phyloP scores from a whole-genome alignment of 2,888 invertebrate genomes.

The Alloplasta piceator region DNA sequence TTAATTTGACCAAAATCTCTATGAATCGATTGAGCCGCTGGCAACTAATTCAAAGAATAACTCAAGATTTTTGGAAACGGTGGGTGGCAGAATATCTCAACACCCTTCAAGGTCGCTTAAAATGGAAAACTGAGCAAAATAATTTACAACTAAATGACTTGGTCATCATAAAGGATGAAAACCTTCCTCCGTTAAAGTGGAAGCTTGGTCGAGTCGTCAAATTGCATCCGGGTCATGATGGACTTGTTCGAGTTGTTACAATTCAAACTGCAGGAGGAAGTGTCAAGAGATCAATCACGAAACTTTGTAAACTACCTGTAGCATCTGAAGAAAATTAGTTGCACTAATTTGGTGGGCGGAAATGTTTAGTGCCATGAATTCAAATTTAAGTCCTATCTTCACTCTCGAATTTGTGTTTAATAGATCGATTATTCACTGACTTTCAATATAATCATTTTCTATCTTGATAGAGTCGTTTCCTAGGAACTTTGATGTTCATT shows the following conservation, averaged over 20 bases:
- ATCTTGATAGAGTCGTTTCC: too few species aligned
- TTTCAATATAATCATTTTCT: too few species aligned
- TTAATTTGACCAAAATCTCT: constrained; percentile 58
- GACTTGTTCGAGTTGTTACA: neutral
- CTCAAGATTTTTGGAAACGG: constrained; percentile 68
- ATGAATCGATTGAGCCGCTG: constrained; percentile 68
- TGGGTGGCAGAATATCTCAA: constrained; percentile 67
- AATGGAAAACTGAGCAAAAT: constrained; percentile 61
- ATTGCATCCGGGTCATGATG: constrained; percentile 49
- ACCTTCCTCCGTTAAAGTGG: constrained; percentile 53
- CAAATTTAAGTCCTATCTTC: too few species aligned
- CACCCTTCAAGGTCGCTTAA: constrained; percentile 66
- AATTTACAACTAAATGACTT: constrained; percentile 40
- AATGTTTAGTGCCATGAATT: too few species aligned
- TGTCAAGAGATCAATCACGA: constrained; percentile 24
- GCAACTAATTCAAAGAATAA: constrained; percentile 67
- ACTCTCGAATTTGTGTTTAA: too few species aligned
- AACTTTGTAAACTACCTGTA: constrained; percentile 37
- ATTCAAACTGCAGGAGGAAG: constrained; percentile 5
- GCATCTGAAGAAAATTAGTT: neutral
- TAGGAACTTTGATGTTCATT: too few species aligned
- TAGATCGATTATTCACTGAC: too few species aligned
- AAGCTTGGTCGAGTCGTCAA: constrained; percentile 45
- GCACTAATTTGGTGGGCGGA: constrained; percentile 34
- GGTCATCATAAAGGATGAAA: constrained; percentile 47